Evolutionary conservation across 2,113 vertebrate genomes (phyloP), one percentile per base, ranked within the genome.

Genomic region (Callorhinus ursinus): DNA sequence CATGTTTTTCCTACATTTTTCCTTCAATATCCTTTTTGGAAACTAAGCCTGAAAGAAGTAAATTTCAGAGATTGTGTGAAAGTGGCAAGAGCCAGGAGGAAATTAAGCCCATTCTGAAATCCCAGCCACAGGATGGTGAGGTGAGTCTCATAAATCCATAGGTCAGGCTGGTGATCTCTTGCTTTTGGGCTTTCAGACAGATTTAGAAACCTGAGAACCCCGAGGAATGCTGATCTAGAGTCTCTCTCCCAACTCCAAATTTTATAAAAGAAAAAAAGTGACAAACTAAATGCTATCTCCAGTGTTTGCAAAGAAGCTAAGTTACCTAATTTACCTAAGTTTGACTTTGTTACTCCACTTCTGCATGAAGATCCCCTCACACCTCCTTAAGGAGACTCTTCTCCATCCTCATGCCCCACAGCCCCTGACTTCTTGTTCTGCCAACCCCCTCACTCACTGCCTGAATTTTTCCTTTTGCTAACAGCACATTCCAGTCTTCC

Each of bases 41-140:
- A 94, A 97, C 51, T 15, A 59, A 93, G 88, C 96, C 94, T 69
- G 88, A 83, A 96, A 94, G 95, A 85, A 96, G 24, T 18, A 39
- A 31, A 72, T 94, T 90, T 97, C 92, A 26, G 76, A 97, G 90
- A 79, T 1, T 36, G 77, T 61, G 76, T 8, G 42, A 39, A 77
- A 77, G 92, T 82, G 55, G 3, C 24, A 2, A 7, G 93, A 81
- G 53, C 72, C 19, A 1, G 71, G 63, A 31, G 93, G 26, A 33
- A 77, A 77, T 63, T 55, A 26, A 77, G 65, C 46, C 21, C 0
- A 3, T 14, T 59, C 80, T 65, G 80, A 85, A 81, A 88, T 53
- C 84, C 77, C 90, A 61, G 87, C 69, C 46, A 7, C 31, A 10
- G 87, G 93, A 22, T 4, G 18, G 5, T 13, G 42, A 74, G 71